Evolutionary conservation across 2,888 invertebrate genomes (phyloP), one percentile per base, ranked within the genome.

Genomic region (Polyommatus iphigenia): DNA sequence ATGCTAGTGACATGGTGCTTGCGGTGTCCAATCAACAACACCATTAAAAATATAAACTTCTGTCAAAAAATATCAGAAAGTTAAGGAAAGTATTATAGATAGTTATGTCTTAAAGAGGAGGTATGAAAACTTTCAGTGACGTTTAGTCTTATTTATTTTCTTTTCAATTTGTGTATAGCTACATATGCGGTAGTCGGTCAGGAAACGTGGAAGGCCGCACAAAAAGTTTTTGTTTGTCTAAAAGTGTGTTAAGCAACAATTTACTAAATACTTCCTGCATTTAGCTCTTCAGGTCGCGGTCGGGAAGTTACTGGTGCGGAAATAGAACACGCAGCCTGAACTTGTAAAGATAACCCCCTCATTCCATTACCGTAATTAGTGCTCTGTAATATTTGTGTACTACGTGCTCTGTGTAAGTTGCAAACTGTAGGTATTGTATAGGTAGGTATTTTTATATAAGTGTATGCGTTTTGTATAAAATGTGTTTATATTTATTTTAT

Each of bases 201-300:
- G 67, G 67, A 32, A 67, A 67, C 8, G 29, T 67, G 29, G 4
- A 67, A 67, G 67, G 36, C 10, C 41, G 24, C 36, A 72, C 36
- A 41, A 72, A 71, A 71, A 72, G 41, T 41, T 41, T 41, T 36
- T 72, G 36, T 72, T 29, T 50, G 50, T 75, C 29, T 54, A 50
- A 75, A 29, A 32, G 15, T 46, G 46, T 50, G 46, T 50, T 75
- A 75, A 73, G 73, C 41, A 67, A 41, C 73, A 46, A 73, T 73
- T 73, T 46, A 54, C 50, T 50, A 54, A 75, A 75, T 75, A 75
- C 50, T 75, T 75, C 75, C 75, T 75, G 50, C 75, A 75, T 54
- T 72, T 50, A 54, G 75, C 75, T 75, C 75, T 46, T 46, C 20
- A 46, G 46, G 75, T 50, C 50, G 75, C 75, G 75, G 75, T 75